Evolutionary conservation across 2,113 vertebrate genomes (phyloP).

Genomic region (Malurus cyaneus): DNA sequence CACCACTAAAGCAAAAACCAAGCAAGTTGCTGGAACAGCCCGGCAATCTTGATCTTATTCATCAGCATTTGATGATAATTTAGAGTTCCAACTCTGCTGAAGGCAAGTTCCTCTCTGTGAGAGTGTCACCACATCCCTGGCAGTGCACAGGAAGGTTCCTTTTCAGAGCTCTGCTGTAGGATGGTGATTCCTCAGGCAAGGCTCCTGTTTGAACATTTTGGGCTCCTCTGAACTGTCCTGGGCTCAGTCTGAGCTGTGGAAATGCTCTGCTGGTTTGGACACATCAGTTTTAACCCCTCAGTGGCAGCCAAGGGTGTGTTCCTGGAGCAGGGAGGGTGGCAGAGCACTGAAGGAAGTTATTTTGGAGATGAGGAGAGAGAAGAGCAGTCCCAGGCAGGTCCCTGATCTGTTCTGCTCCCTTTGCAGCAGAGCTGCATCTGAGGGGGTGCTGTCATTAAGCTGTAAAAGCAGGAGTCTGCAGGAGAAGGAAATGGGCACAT

Average conservation of each 20-base stretch:
- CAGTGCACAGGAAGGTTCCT: not conserved
- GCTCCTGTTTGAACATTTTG: not conserved
- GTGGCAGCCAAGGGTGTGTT: not conserved
- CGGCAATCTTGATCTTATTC: not conserved
- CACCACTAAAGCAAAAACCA: not conserved
- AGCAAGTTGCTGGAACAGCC: not conserved
- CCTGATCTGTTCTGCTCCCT: not conserved
- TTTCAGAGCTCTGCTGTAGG: not conserved
- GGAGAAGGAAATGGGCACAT: not conserved
- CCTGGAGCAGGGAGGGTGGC: not conserved
- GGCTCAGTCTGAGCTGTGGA: not conserved
- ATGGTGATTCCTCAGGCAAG: not conserved
- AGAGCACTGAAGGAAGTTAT: not conserved
- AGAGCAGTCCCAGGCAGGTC: not conserved
- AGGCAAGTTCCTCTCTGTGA: not conserved
- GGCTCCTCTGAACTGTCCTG: not conserved
- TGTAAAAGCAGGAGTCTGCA: not conserved
- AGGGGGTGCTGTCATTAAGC: not conserved
- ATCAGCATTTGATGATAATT: not conserved
- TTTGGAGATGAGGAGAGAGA: not conserved
- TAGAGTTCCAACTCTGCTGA: not conserved
- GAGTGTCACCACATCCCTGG: not conserved
- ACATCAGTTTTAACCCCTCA: not conserved
- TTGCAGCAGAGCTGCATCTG: not conserved
- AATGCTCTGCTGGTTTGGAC: not conserved